Evolutionary conservation across 2,113 vertebrate genomes (phyloP).

Genomic region (Sigmodon hispidus): DNA sequence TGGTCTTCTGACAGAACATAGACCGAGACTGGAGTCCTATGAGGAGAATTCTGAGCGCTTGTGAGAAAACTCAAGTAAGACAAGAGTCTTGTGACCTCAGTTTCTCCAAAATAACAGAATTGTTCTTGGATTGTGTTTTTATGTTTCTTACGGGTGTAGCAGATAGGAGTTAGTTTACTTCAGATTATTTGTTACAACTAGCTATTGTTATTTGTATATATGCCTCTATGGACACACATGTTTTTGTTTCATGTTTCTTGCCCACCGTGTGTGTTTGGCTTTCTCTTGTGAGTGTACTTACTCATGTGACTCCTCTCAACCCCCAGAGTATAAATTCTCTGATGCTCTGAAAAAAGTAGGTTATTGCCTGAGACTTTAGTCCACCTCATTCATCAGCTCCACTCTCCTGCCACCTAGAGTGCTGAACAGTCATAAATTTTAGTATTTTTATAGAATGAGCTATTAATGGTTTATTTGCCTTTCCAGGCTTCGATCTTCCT

Average conservation of each 20-base stretch:
- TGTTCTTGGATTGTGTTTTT: not conserved
- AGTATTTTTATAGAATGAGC: too few relatives aligned
- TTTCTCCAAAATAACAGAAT: not conserved
- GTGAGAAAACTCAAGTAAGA: not conserved
- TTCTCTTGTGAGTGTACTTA: not conserved
- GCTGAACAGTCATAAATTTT: not conserved
- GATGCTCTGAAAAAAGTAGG: not conserved
- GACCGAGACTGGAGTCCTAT: not conserved
- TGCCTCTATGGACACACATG: not conserved
- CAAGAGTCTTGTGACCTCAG: not conserved
- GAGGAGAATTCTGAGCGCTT: not conserved
- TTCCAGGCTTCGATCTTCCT: too few relatives aligned
- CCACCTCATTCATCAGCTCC: not conserved
- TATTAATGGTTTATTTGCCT: too few relatives aligned
- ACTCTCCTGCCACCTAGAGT: not conserved
- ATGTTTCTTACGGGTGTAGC: not conserved
- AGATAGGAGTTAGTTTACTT: not conserved
- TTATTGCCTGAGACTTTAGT: not conserved
- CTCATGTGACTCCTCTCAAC: not conserved
- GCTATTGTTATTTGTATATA: not conserved
- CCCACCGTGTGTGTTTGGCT: not conserved
- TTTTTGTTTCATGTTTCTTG: not conserved
- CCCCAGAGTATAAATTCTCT: not conserved
- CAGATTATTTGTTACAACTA: not conserved
- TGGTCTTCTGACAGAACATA: not conserved